phyloP scores from a whole-genome alignment of 1,140 invertebrate genomes.

The Yoshiicerus persimilis region DNA sequence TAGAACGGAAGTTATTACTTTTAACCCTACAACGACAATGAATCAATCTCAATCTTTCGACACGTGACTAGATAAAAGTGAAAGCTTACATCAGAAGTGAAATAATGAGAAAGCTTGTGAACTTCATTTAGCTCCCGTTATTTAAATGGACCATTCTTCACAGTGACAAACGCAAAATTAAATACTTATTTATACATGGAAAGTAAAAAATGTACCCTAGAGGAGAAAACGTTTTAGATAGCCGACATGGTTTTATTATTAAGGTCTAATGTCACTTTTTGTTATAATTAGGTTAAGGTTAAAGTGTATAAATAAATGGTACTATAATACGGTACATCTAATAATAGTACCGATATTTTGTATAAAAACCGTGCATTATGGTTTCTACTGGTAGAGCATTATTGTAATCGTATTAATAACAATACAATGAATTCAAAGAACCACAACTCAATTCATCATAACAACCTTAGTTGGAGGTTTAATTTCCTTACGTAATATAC shows the following conservation, averaged over 20 bases:
- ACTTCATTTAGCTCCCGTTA: no score
- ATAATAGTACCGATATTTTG: neutral
- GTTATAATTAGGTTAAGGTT: neutral
- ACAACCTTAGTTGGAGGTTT: neutral
- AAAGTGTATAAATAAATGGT: neutral
- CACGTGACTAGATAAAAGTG: no score
- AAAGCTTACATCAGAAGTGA: no score
- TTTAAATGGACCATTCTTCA: no score
- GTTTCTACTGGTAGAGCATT: neutral
- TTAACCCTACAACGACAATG: neutral
- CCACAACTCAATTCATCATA: neutral
- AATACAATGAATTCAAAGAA: neutral
- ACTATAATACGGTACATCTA: neutral
- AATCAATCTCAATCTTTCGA: neutral
- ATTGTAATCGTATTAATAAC: neutral
- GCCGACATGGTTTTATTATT: neutral
- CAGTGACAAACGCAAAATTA: no score
- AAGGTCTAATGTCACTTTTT: neutral
- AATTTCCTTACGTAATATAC: neutral
- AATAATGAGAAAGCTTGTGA: no score
- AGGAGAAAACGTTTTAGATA: neutral
- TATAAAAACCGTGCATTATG: neutral
- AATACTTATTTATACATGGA: no score
- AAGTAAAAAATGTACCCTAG: no score
- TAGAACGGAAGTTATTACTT: neutral